A percentile compares a stretch with the other conserved stretches of the same genome.
Evolutionary conservation across 2,888 invertebrate genomes (phyloP).

Genomic region (Ennomos quercinarius): DNA sequence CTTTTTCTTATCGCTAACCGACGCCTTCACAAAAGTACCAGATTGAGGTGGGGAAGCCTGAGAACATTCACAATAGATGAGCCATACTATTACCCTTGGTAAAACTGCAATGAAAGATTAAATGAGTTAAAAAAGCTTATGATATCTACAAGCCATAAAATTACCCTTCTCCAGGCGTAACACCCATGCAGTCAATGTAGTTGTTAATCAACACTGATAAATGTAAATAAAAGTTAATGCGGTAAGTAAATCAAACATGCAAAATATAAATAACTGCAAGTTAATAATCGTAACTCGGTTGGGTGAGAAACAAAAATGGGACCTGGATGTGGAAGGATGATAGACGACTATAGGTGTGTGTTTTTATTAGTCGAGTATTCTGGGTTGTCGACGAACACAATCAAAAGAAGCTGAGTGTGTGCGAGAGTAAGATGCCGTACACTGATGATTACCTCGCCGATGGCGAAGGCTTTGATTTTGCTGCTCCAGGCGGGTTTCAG

Average conservation of each 20-base stretch:
- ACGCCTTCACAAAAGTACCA: constrained; percentile 91
- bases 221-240: constrained; percentile 60
- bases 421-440: constrained; percentile 77
- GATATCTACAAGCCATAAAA: constrained; percentile 78
- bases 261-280: constrained; percentile 80
- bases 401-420: constrained; percentile 80
- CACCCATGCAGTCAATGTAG: constrained; percentile 79
- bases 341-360: constrained; percentile 53
- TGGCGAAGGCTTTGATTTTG: constrained; percentile 83
- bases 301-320: constrained; percentile 66
- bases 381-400: constrained; percentile 82
- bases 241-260: constrained; percentile 72
- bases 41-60: constrained; percentile 89
- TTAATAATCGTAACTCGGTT: constrained; percentile 64
- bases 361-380: constrained; percentile 65
- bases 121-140: constrained; percentile 76
- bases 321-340: constrained; percentile 67
- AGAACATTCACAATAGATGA: constrained; percentile 40
- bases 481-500: constrained; percentile 82
- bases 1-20: constrained; percentile 96
- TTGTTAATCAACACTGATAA: constrained; percentile 56
- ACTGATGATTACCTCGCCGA: constrained; percentile 84
- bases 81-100: constrained; percentile 28
- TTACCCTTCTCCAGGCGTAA: constrained; percentile 73
- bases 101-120: constrained; percentile 40